phyloP scores from a whole-genome alignment of 2,113 vertebrate species.

The Rostratula benghalensis region DNA sequence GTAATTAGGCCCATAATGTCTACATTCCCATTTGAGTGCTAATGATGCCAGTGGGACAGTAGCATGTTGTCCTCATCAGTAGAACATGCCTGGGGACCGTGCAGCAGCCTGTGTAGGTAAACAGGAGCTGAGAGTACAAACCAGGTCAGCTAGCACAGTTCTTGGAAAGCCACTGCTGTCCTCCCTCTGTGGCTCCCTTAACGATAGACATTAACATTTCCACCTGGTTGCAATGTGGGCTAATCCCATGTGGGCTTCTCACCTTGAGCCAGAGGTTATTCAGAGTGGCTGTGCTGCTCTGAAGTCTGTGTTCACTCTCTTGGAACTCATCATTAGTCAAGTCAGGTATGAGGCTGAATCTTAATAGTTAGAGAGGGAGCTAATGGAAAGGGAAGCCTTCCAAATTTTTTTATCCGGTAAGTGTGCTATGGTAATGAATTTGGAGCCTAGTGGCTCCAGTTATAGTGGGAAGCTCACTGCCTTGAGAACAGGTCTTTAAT shows the following conservation, averaged over 20 bases:
- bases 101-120: neutral
- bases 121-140: neutral
- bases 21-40: neutral
- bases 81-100: neutral
- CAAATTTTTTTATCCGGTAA: neutral
- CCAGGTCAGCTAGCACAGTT: neutral
- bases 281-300: neutral
- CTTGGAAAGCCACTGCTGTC: neutral
- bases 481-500: conserved; percentile 45
- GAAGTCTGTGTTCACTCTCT: conserved; percentile 11
- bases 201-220: neutral
- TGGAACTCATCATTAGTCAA: conserved; percentile 23
- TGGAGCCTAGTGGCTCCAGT: conserved; percentile 10
- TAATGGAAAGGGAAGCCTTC: conserved; percentile 45
- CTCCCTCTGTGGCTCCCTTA: neutral
- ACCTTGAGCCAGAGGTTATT: conserved; percentile 31
- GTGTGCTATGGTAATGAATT: conserved; percentile 42
- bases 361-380: conserved; percentile 9
- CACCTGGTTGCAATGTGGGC: neutral
- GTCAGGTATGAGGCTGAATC: conserved; percentile 33
- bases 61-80: neutral
- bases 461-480: conserved; percentile 8
- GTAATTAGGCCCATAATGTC: neutral
- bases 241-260: neutral
- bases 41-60: neutral